phyloP scores from a whole-genome alignment of 2,113 vertebrate genomes.

The Erpornis zantholeuca region DNA sequence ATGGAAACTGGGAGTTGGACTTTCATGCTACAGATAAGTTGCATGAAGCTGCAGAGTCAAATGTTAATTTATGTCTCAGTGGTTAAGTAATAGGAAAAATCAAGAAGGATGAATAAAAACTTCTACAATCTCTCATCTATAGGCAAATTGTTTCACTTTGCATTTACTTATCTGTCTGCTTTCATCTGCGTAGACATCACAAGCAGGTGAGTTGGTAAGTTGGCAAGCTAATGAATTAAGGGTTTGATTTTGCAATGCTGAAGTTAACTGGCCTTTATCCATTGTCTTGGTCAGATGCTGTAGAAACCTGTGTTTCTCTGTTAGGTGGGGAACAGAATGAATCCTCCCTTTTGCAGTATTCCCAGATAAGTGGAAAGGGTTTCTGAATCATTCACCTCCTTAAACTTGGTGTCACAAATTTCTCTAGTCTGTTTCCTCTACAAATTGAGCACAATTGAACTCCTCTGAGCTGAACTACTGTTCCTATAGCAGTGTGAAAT shows the following conservation, averaged over 20 bases:
- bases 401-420: neutral
- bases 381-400: neutral
- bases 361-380: neutral
- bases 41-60: neutral
- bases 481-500: neutral
- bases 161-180: neutral
- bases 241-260: neutral
- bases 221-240: neutral
- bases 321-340: neutral
- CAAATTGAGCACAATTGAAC: neutral
- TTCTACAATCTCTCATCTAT: neutral
- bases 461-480: neutral
- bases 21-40: neutral
- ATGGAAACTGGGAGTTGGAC: neutral
- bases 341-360: neutral
- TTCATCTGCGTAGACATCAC: constrained; percentile 4
- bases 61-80: neutral
- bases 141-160: constrained; percentile 26
- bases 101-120: neutral
- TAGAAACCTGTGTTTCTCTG: neutral
- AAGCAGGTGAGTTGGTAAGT: neutral
- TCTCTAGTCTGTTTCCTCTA: neutral
- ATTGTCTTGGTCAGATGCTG: neutral
- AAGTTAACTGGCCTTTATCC: neutral
- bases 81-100: constrained; percentile 21